Base-by-base conservation (phyloP, 2,797 vertebrate genomes). In the Lepidocolaptes lacrymiger region DNA sequence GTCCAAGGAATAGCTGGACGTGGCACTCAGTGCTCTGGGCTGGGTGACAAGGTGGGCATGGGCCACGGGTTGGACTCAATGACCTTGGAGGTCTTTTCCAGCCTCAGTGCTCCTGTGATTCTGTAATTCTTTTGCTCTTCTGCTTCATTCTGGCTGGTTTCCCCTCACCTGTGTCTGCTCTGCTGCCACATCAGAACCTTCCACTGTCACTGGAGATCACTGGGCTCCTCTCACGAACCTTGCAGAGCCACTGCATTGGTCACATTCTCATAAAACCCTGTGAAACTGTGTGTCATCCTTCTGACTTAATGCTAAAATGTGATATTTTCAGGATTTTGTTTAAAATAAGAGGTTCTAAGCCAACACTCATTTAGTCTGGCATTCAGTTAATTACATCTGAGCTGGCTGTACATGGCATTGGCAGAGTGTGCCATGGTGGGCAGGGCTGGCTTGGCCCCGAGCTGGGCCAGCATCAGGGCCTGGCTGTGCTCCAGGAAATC, bases 1-100 rank as follows among this genome's bases (percentile, higher is more conserved):
- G 58, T 2, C 58, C 44, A 4, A 2, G 73, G 18, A 17, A 5
- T 0, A 16, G 4, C 55, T 44, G 66, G 37, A 4, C 0, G 3
- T 52, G 78, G 37, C 66, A 26, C 56, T 32, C 7, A 0, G 32
- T 17, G 66, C 67, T 44, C 56, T 17, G 67, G 56, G n/a, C 18
- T 27, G 39, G 56, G 22, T 3, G 14, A 27, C n/a, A 10, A 12
- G 23, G 19, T 37, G 49, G 68, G 39, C 6, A 12, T 37, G 0
- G 3, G 49, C 41, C 49, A 46, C 12, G 7, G 48, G 10, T 15
- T 8, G 10, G 27, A 7, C 26, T 8, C 1, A 5, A 4, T n/a
- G 39, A 2, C 3, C 58, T 4, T 10, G 39, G 39, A 28, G 56
- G 4, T 5, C 28, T 48, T n/a, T 63, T 41, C 69, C 81, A 49